Percentiles rank a stretch among this genome's conserved stretches.
phyloP scores from a whole-genome alignment of 2,797 vertebrate species.

The Aeoliscus strigatus region DNA sequence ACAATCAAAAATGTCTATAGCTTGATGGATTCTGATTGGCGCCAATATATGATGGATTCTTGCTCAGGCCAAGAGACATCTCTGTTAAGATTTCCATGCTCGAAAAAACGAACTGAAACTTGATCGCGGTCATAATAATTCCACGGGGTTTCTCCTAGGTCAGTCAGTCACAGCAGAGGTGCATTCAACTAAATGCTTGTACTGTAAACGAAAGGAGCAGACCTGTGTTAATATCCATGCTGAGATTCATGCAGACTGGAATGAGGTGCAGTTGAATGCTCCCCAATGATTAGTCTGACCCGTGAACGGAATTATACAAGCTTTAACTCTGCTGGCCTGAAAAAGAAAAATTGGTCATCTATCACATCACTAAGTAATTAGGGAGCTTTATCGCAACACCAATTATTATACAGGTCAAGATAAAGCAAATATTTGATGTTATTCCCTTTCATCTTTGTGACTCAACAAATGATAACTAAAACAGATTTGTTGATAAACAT shows the following conservation, averaged over 20 bases:
- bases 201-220: conserved; percentile 37
- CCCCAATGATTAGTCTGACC: conserved; percentile 36
- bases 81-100: too few species aligned
- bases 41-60: too few species aligned
- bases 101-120: too few species aligned
- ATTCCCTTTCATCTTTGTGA: conserved; percentile 3
- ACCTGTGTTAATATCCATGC: conserved; percentile 30
- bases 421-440: conserved; percentile 2
- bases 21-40: too few species aligned
- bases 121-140: too few species aligned
- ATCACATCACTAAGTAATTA: conserved; percentile 18
- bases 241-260: conserved; percentile 6
- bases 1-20: too few species aligned
- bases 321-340: conserved; percentile 10
- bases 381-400: conserved; percentile 13
- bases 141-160: too few species aligned
- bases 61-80: too few species aligned
- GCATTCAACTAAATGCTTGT: conserved; percentile 13
- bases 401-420: conserved; percentile 12
- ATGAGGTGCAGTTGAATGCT: conserved; percentile 30
- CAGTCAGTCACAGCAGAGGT: conserved; percentile 10
- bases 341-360: conserved; percentile 6
- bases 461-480: conserved; percentile 6
- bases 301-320: conserved; percentile 20
- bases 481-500: neutral